A percentile compares a stretch with the other conserved stretches of the same genome.
These are phyloP conservation scores for Enteromius trimaculatus DNA, from an alignment of 2,797 vertebrate species.

Conservation along the genomic window DNA sequence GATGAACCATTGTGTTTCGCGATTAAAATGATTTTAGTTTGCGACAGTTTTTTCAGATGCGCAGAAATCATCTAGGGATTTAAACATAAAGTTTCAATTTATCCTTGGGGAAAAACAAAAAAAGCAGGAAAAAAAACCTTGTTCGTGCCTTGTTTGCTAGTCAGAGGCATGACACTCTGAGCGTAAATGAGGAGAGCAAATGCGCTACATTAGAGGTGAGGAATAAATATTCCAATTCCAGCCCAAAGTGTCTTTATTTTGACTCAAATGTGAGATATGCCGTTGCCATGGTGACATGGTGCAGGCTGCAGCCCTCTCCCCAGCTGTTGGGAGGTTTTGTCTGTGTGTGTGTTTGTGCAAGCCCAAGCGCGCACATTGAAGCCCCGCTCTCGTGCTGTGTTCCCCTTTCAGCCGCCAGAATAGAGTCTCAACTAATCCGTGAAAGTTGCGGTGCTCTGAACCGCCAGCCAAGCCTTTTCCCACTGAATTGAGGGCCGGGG, in stretches of 20 bases:
- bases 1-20: background rate
- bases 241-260: conserved; percentile 91
- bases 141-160: conserved; percentile 17
- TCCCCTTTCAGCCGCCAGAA: conserved; percentile 94
- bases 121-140: background rate
- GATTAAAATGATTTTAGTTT: conserved; percentile 22
- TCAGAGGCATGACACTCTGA: conserved; percentile 11
- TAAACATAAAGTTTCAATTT: conserved; percentile 32
- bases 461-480: conserved; percentile 93
- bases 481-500: conserved; percentile 95
- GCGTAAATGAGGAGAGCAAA: conserved; percentile 62
- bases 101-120: conserved; percentile 15
- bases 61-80: conserved; percentile 8
- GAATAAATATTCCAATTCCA: conserved; percentile 78
- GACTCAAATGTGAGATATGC: conserved; percentile 92
- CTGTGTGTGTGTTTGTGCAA: conserved; percentile 63
- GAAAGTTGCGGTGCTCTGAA: conserved; percentile 98
- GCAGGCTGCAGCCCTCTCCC: conserved; percentile 90
- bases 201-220: conserved; percentile 71
- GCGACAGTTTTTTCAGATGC: conserved; percentile 12
- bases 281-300: conserved; percentile 96
- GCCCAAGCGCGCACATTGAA: conserved; percentile 87
- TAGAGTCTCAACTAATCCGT: conserved; percentile 99
- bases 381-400: conserved; percentile 96
- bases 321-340: conserved; percentile 95